These are phyloP conservation scores for Aphelocoma californica DNA, from an alignment of 2,797 vertebrate genomes.

Conservation along the genomic window DNA sequence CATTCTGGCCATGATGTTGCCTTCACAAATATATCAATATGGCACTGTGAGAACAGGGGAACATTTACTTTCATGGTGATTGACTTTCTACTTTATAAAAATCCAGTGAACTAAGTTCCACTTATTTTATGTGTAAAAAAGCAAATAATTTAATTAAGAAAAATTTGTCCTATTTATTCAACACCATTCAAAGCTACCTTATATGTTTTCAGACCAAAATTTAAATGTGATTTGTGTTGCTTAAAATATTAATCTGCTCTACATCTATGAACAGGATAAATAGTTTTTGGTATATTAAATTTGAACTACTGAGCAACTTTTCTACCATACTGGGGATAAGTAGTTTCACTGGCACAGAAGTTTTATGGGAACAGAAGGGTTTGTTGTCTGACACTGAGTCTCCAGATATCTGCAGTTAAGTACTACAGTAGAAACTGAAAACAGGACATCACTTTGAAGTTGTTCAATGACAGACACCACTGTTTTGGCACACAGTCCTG, in stretches of 20 bases:
- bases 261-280: not conserved
- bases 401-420: not conserved
- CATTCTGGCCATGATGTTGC: not conserved
- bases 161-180: not conserved
- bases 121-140: not conserved
- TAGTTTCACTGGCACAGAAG: not conserved
- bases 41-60: not conserved
- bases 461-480: not conserved
- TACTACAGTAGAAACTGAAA: not conserved
- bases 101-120: not conserved
- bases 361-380: not conserved
- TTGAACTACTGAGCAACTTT: not conserved
- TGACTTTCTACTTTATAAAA: conserved; percentile 9
- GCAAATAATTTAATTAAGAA: not conserved
- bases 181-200: not conserved
- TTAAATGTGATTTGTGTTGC: not conserved
- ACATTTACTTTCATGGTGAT: not conserved
- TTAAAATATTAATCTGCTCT: not conserved
- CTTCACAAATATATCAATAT: not conserved
- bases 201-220: not conserved
- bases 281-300: not conserved
- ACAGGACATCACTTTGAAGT: not conserved
- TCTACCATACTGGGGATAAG: not conserved
- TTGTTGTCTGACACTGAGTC: not conserved
- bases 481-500: too few species aligned